A percentile compares a stretch with the other conserved stretches of the same genome.
Evolutionary conservation across 2,797 vertebrate genomes (phyloP).

Genomic region (Epinephelus awoara): DNA sequence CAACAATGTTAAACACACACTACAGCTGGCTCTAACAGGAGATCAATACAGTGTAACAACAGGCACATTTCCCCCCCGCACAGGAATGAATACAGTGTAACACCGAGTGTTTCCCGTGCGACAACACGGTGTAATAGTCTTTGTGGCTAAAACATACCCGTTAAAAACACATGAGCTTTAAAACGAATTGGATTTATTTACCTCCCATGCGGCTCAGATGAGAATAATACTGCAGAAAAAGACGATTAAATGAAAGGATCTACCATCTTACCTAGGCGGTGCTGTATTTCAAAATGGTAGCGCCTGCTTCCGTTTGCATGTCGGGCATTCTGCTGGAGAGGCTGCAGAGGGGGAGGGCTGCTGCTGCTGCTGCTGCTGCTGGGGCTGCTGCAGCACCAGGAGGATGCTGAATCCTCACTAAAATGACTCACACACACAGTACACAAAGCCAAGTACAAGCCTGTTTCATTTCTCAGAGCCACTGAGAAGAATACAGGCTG

Average conservation of each 20-base stretch:
- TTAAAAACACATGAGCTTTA: neutral
- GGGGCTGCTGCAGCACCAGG: conserved; percentile 24
- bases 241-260: conserved; percentile 60
- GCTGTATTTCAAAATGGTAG: conserved; percentile 90
- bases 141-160: neutral
- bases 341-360: conserved; percentile 49
- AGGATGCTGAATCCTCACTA: conserved; percentile 64
- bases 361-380: conserved; percentile 25
- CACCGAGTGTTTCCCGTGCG: conserved; percentile 34
- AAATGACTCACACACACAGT: neutral
- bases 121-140: conserved; percentile 16
- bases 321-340: conserved; percentile 77
- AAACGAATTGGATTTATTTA: neutral
- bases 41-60: conserved; percentile 36
- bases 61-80: conserved; percentile 40
- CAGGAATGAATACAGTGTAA: conserved; percentile 59
- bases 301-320: conserved; percentile 87
- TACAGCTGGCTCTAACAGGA: neutral
- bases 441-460: neutral
- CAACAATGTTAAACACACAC: fast-evolving
- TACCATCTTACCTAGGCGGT: conserved; percentile 89
- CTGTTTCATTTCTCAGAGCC: neutral
- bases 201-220: neutral
- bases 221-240: conserved; percentile 22
- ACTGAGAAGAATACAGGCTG: neutral